Evolutionary conservation across 1,140 invertebrate genomes (phyloP), one percentile per base, ranked within the genome.

Genomic region (Augochlora pura): DNA sequence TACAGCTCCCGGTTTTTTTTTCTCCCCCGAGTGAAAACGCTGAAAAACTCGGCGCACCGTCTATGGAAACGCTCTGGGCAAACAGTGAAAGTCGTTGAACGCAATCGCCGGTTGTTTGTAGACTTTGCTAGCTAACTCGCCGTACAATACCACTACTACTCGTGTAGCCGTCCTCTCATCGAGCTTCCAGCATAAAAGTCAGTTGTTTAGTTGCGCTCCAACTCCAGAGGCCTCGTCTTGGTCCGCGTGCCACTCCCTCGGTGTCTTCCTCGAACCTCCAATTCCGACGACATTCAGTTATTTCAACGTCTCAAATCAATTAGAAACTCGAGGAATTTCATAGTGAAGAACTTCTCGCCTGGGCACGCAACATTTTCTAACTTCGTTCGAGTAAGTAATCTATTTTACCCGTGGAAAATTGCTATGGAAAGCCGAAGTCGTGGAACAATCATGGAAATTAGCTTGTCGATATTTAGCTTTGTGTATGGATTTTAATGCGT

Each of bases 141-240:
- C 75, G 59, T 62, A 64, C 74, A 63, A 86, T 86, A 81, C 84
- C 82, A 84, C 86, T 85, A 72, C 83, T 81, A 77, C 81, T 80
- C 70, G 60, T 64, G 57, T 69, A 57, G 46, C 62, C 60, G 66
- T 81, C 76, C 74, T 85, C 86, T 87, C 78, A 77, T 85, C 80
- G 75, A 80, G 77, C 77, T 74, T 88, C 84, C 84, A 86, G 84
- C 86, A 70, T 86, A 88, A 89, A 84, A 86, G 77, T 89, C 88
- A 83, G 87, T 90, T 86, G 86, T 88, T 89, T 89, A 87, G 88
- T 88, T 80, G 80, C 80, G 79, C 68, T 88, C 84, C 81, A 70
- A 63, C 83, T 71, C 68, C 84, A 69, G 77, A 74, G 68, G 83
- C 71, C 57, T 84, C 71, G 83, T 79, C 76, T 84, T 59, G 27